phyloP scores from a whole-genome alignment of 2,113 vertebrate species.

The Daubentonia madagascariensis region DNA sequence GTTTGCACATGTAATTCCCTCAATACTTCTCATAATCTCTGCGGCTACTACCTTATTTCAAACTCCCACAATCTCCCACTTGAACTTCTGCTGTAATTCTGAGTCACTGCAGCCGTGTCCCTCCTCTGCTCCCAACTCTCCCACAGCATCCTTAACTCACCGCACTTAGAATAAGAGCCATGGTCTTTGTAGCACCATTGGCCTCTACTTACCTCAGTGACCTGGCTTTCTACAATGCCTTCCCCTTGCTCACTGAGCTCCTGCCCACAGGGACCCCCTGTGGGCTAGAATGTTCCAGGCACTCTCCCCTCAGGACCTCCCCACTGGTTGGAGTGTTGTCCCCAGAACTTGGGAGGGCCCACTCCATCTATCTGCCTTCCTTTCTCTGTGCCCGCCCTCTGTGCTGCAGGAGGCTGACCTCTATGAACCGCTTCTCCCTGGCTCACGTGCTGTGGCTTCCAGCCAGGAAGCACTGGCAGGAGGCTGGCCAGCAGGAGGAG shows the following conservation, averaged over 20 bases:
- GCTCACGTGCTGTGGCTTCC: background rate
- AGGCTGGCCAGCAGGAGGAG: background rate
- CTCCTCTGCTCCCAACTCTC: background rate
- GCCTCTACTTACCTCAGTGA: background rate
- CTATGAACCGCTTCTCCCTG: background rate
- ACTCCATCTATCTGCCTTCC: background rate
- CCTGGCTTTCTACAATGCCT: background rate
- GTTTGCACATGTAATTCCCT: background rate
- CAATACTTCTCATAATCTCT: background rate
- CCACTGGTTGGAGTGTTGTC: background rate
- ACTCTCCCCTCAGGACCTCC: background rate
- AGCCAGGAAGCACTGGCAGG: background rate
- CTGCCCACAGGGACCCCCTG: background rate
- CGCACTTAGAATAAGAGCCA: background rate
- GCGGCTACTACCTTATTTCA: background rate
- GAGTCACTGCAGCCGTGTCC: background rate
- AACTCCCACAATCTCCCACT: background rate
- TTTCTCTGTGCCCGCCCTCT: background rate
- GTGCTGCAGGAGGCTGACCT: background rate
- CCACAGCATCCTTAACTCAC: background rate
- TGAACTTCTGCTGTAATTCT: background rate
- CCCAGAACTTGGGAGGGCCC: background rate
- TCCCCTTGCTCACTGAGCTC: background rate
- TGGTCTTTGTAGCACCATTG: rapidly evolving
- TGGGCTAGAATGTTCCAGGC: background rate